A percentile compares a stretch with the other conserved stretches of the same genome.
Evolutionary conservation across 2,113 vertebrate genomes (phyloP).

Genomic region (Silurus glanis): DNA sequence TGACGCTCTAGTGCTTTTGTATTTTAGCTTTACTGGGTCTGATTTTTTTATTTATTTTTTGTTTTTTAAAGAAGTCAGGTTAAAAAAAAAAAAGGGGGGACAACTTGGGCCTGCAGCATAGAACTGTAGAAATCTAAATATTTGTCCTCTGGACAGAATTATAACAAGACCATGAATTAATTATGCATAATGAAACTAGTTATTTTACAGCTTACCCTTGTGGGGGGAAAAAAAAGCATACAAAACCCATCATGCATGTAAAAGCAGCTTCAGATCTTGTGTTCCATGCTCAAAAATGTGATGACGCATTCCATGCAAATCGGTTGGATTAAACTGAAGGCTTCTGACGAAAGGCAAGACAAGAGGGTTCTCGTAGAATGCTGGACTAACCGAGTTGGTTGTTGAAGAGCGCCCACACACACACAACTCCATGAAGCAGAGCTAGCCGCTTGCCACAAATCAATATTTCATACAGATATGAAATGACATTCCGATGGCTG

Average conservation of each 20-base stretch:
- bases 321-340: not conserved
- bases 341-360: slow-evolving; percentile 13
- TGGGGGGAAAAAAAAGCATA: not conserved
- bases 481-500: slow-evolving; percentile 54
- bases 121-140: slow-evolving; percentile 24
- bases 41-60: not conserved
- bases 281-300: not conserved
- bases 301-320: not conserved
- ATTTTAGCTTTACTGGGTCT: slow-evolving; percentile 20
- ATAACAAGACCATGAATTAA: slow-evolving; percentile 28
- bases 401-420: slow-evolving; percentile 2
- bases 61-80: not conserved
- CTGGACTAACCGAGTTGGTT: not conserved
- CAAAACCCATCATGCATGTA: slow-evolving; percentile 7
- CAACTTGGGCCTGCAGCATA: not conserved
- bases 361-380: not conserved
- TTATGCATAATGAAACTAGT: not conserved
- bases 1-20: slow-evolving; percentile 2
- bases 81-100: slow-evolving; percentile 15
- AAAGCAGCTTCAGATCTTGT: not conserved
- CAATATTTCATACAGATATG: slow-evolving; percentile 61
- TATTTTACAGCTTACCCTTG: slow-evolving; percentile 3
- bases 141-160: slow-evolving; percentile 10
- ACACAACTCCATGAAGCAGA: slow-evolving; percentile 4
- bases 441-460: slow-evolving; percentile 41